Evolutionary conservation across 2,113 vertebrate genomes (phyloP).

Genomic region (Parotia lawesii): DNA sequence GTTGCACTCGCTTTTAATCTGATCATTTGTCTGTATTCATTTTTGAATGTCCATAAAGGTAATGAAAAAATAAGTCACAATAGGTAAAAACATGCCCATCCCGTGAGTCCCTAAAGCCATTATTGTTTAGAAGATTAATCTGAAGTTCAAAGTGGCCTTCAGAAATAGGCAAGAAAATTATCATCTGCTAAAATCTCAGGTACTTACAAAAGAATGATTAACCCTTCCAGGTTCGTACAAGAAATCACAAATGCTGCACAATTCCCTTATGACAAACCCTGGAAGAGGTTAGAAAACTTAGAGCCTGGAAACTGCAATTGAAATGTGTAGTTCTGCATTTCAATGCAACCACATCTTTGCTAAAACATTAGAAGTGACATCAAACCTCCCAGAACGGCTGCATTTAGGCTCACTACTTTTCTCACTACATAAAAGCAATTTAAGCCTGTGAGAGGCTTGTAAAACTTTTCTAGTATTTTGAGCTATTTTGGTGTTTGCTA

Average conservation of each 20-base stretch:
- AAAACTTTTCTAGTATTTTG: background rate
- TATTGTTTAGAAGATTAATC: background rate
- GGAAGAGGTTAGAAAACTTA: background rate
- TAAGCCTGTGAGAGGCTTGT: background rate
- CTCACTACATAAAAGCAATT: background rate
- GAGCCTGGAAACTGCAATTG: background rate
- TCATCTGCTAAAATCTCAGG: background rate
- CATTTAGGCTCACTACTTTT: background rate
- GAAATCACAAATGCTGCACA: background rate
- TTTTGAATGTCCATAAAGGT: background rate
- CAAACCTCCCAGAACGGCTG: background rate
- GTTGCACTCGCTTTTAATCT: background rate
- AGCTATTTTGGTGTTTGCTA: background rate
- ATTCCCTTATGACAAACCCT: background rate
- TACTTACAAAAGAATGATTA: background rate
- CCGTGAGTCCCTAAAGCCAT: background rate
- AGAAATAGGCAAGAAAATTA: background rate
- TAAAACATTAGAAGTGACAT: background rate
- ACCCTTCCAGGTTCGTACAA: background rate
- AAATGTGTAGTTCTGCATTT: background rate
- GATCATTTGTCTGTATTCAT: background rate
- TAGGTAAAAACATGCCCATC: background rate
- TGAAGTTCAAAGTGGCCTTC: background rate
- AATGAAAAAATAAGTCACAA: background rate
- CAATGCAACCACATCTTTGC: background rate